Evolutionary conservation across 2,113 vertebrate genomes (phyloP), one percentile per base, ranked within the genome.

Genomic region (Oreotragus oreotragus): DNA sequence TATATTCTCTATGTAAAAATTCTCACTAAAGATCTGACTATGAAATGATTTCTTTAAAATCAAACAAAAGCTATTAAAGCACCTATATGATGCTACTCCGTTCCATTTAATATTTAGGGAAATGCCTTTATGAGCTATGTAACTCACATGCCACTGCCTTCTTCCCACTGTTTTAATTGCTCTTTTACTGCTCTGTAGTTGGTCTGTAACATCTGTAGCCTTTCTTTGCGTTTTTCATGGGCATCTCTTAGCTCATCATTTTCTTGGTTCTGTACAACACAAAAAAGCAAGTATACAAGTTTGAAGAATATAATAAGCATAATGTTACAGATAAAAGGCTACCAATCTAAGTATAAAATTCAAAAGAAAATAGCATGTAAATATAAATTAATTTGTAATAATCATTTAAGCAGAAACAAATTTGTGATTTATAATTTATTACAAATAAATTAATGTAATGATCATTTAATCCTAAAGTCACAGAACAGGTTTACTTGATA

Each of bases 141-240:
- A 99, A 99, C 99, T 99, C 98, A 99, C 99, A 98, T 98, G 98
- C 98, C 98, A 97, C 98, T 97, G 1, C 96, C 97, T 97, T 99
- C 99, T 96, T 99, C 99, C 97, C 98, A 98, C 96, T 99, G 99
- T 96, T 99, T 99, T 98, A 99, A 99, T 97, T 99, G 99, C 88
- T 99, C 99, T 98, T 99, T 99, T 96, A 99, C 96, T 81, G 98
- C 98, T 98, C 99, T 99, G 99, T 99, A 99, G 99, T 99, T 99
- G 98, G 98, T 99, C 98, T 99, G 99, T 97, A 99, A 99, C 96
- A 99, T 98, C 98, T 98, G 99, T 88, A 99, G 98, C 60, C 99
- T 99, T 97, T 99, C 99, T 62, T 98, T 98, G 3, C 98, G 95
- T 96, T 99, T 99, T 97, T 99, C 99, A 96, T 99, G 99, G 95